phyloP scores from a whole-genome alignment of 2,888 invertebrate genomes.

The Stenodera caucasica region DNA sequence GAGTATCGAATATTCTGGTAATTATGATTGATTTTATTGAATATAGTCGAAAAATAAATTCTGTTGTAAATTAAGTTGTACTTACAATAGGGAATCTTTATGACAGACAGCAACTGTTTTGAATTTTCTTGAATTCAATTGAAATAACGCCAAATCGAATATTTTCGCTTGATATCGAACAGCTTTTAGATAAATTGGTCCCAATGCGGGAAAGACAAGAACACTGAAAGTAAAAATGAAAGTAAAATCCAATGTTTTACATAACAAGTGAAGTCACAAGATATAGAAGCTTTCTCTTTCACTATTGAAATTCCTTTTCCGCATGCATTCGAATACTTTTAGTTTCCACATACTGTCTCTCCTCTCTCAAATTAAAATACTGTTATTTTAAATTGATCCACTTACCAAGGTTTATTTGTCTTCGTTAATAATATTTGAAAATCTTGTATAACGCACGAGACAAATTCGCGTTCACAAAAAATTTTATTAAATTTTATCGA shows the following conservation, averaged over 20 bases:
- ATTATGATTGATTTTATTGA: no score
- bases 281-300: slow-evolving; percentile 51
- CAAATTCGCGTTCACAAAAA: slow-evolving; percentile 47
- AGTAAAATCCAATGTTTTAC: slow-evolving; percentile 55
- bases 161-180: slow-evolving; percentile 47
- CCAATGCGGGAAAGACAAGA: slow-evolving; percentile 47
- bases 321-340: slow-evolving; percentile 36
- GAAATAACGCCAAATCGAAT: slow-evolving; percentile 42
- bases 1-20: no score
- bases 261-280: slow-evolving; percentile 53
- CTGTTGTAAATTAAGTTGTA: no score
- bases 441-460: slow-evolving; percentile 45
- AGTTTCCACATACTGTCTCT: neutral
- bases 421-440: slow-evolving; percentile 40
- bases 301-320: slow-evolving; percentile 47
- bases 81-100: slow-evolving; percentile 43
- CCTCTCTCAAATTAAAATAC: slow-evolving; percentile 6
- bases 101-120: slow-evolving; percentile 42
- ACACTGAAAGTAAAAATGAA: slow-evolving; percentile 53
- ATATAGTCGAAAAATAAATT: no score
- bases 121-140: slow-evolving; percentile 35
- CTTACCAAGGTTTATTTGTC: slow-evolving; percentile 42
- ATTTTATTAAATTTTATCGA: slow-evolving; percentile 47
- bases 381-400: slow-evolving; percentile 19
- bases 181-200: slow-evolving; percentile 47